Conservation (phyloP, 1,140 invertebrate species). For the Contarinia nasturtii region DNA sequence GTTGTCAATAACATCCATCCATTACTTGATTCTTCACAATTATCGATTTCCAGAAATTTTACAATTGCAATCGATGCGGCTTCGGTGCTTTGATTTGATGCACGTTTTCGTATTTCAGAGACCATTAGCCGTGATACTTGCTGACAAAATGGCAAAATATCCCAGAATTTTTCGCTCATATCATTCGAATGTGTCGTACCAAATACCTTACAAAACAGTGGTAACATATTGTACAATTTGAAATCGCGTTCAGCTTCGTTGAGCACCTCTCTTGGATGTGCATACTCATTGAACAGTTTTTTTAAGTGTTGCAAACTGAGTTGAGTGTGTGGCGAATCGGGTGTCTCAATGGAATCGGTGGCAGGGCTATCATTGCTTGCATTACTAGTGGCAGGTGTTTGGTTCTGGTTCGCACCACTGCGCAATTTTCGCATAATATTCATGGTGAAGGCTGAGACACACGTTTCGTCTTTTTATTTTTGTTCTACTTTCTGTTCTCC, state of each 20-base stretch:
- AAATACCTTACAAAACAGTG: slow-evolving; percentile 94
- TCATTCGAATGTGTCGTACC: slow-evolving; percentile 72
- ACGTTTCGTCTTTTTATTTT: too few relatives aligned
- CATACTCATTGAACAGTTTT: slow-evolving; percentile 88
- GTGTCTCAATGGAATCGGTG: slow-evolving; percentile 24
- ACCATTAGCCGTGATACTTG: slow-evolving; percentile 92
- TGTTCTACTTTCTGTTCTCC: too few relatives aligned
- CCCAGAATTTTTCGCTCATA: slow-evolving; percentile 91
- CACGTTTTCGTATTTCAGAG: slow-evolving; percentile 76
- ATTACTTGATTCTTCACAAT: slow-evolving; percentile 79
- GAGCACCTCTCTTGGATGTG: slow-evolving; percentile 62
- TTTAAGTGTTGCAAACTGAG: slow-evolving; percentile 89
- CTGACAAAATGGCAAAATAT: slow-evolving; percentile 80
- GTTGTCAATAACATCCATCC: slow-evolving; percentile 91
- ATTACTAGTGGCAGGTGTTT: slow-evolving; percentile 23
- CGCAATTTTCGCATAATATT: slow-evolving; percentile 73
- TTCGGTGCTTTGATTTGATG: slow-evolving; percentile 90
- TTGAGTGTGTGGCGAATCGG: slow-evolving; percentile 54
- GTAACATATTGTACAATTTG: slow-evolving; percentile 94
- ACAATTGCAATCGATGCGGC: slow-evolving; percentile 89
- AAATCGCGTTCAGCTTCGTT: slow-evolving; percentile 72
- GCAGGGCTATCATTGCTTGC: slow-evolving; percentile 11
- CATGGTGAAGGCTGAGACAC: slow-evolving; percentile 27
- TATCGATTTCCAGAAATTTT: slow-evolving; percentile 86
- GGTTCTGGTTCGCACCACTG: slow-evolving; percentile 9